These are phyloP conservation scores for Megalurothrips usitatus DNA, from an alignment of 2,888 invertebrate species.

Conservation along the genomic window DNA sequence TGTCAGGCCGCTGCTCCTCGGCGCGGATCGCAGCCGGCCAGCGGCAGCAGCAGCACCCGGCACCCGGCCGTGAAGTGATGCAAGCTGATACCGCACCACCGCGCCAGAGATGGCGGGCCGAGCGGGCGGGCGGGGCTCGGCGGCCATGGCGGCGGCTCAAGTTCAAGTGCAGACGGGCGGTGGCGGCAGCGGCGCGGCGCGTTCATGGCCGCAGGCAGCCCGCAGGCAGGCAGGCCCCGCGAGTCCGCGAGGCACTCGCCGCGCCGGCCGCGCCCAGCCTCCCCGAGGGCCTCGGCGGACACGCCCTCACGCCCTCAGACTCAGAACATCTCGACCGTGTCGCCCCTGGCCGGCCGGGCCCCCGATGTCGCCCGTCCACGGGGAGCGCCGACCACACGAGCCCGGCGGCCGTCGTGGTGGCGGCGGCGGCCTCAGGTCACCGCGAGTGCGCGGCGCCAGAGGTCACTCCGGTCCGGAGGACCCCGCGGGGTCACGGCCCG, in stretches of 20 bases:
- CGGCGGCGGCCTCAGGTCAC: too few relatives aligned
- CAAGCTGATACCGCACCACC: conserved; percentile 11
- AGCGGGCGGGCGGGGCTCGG: not conserved
- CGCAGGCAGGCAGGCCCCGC: not conserved
- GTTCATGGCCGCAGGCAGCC: not conserved
- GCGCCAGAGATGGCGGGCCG: not conserved
- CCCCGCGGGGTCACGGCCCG: too few relatives aligned
- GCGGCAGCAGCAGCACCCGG: not conserved
- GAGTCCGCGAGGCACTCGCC: not conserved
- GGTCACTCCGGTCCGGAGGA: too few relatives aligned
- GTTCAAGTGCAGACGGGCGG: conserved; percentile 15
- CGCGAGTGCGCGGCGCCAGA: too few relatives aligned
- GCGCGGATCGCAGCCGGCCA: not conserved
- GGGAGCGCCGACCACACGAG: too few relatives aligned
- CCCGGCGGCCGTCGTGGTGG: too few relatives aligned
- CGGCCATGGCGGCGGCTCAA: not conserved
- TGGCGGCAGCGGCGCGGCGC: not conserved
- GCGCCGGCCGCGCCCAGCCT: not conserved
- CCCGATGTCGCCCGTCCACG: too few relatives aligned
- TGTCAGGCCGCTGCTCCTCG: too few relatives aligned
- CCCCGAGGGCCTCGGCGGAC: not conserved
- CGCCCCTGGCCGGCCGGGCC: too few relatives aligned
- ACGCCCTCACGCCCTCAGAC: too few relatives aligned
- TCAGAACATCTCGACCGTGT: too few relatives aligned
- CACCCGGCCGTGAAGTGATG: conserved; percentile 7